Evolutionary conservation across 1,140 invertebrate species (phyloP), one percentile per base, ranked within the genome.

Genomic region (Lucilia cuprina): DNA sequence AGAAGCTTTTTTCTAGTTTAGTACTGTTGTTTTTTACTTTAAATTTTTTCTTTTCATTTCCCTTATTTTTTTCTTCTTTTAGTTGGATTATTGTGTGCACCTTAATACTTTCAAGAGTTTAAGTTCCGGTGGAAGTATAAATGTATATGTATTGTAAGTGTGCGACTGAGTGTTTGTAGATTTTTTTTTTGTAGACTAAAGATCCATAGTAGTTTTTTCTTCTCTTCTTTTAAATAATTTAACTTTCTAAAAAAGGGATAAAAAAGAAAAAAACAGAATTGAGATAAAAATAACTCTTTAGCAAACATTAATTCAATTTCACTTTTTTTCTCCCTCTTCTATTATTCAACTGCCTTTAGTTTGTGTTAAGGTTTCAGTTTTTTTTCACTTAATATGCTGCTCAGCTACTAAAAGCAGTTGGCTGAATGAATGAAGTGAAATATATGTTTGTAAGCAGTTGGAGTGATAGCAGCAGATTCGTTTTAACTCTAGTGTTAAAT

Each of bases 301-400:
- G 77, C 19, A 49, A 80, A 80, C 41, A 50, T 80, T 80, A 80
- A 80, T 80, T 80, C 19, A 25, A 80, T 80, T 70, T 80, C n/a
- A 13, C 17, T 80, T 49, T 49, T n/a, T 49, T 70, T 70, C n/a
- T 70, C 19, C 17, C 19, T 60, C 2, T 60, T 60, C 50, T 60
- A 14, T 60, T n/a, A 60, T n/a, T 60, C 50, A 17, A 5, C 17
- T n/a, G 13, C 55, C n/a, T 17, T 60, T n/a, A 21, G n/a, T 70
- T 21, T 70, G 65, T 21, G n/a, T 21, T 21, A 17, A 17, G 19
- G n/a, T 70, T 21, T 70, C 65, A 9, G 19, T 70, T 19, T 70
- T 19, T 12, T 10, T 70, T 25, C 21, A 21, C 19, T 19, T 9
- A 21, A 0, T 19, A 19, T 25, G 65, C 19, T 70, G 19, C 17